phyloP scores from a whole-genome alignment of 2,797 vertebrate species.

The Pelobates cultripes region DNA sequence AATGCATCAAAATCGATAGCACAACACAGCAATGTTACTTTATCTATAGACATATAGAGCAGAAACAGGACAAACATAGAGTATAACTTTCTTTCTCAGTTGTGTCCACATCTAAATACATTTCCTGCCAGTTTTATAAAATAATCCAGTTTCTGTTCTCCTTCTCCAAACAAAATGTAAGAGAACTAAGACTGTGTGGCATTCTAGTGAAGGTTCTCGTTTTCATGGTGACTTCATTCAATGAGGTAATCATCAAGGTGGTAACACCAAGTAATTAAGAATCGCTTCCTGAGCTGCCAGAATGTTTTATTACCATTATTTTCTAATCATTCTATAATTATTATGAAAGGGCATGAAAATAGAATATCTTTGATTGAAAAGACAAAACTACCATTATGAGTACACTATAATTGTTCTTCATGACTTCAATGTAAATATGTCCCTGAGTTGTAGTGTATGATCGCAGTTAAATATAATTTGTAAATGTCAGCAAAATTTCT shows the following conservation, averaged over 20 bases:
- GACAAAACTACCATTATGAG: slow-evolving; percentile 44
- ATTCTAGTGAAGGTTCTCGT: slow-evolving; percentile 41
- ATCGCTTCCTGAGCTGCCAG: slow-evolving; percentile 54
- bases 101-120: slow-evolving; percentile 28
- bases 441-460: slow-evolving; percentile 19
- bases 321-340: slow-evolving; percentile 54
- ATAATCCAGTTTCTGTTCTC: slow-evolving; percentile 18
- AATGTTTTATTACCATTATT: slow-evolving; percentile 55
- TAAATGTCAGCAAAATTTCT: slow-evolving; percentile 48
- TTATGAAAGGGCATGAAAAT: slow-evolving; percentile 50
- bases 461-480: slow-evolving; percentile 41
- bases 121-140: slow-evolving; percentile 27
- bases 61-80: no score
- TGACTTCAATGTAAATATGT: slow-evolving; percentile 46
- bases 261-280: slow-evolving; percentile 52
- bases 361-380: slow-evolving; percentile 46
- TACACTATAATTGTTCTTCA: slow-evolving; percentile 43
- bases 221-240: slow-evolving; percentile 47
- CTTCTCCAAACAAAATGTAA: slow-evolving; percentile 36
- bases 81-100: neutral
- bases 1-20: no score
- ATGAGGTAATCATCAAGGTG: slow-evolving; percentile 54
- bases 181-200: slow-evolving; percentile 29
- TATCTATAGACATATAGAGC: no score
- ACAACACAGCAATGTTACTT: no score